Evolutionary conservation across 1,140 invertebrate genomes (phyloP), one percentile per base, ranked within the genome.

Genomic region (Hetaerina americana): DNA sequence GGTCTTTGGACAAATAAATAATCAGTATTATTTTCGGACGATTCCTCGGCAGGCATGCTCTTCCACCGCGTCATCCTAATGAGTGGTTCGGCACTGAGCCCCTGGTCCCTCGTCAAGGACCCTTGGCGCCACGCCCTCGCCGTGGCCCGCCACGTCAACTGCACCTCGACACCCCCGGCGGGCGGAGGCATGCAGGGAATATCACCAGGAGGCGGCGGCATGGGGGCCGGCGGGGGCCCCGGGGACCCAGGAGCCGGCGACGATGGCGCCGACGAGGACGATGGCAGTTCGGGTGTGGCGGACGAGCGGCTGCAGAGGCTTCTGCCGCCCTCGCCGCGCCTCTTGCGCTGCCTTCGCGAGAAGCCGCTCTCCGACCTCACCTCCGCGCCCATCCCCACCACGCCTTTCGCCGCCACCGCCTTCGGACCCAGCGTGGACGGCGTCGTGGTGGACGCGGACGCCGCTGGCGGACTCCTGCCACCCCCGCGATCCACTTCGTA

Each of bases 11-110:
- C n/a, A n/a, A n/a, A n/a, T n/a, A n/a, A n/a, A n/a, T n/a, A n/a
- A n/a, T n/a, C n/a, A n/a, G n/a, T n/a, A n/a, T n/a, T n/a, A n/a
- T n/a, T n/a, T n/a, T n/a, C n/a, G n/a, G n/a, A n/a, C n/a, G n/a
- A 67, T 73, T 70, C 79, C 74, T 81, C 81, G 85, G 0, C 84
- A 95, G 92, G 91, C 78, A 84, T 92, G 26, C 85, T 98, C 40
- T 98, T 98, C 81, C 93, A 97, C 80, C 89, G 95, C 75, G 94
- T 93, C 5, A 90, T 98, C 71, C 84, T 98, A 26, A 95, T 97
- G 92, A 95, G 93, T 26, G 96, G 96, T 0, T 96, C 95, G 22
- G 95, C 95, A 0, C 84, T 98, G 29, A 93, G 93, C 75, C 94
- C 93, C 0, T 97, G 93, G 93, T 95, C 95, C 0, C 81, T 96